Evolutionary conservation across 2,113 vertebrate species (phyloP).

Genomic region (Balaenoptera acutorostrata): DNA sequence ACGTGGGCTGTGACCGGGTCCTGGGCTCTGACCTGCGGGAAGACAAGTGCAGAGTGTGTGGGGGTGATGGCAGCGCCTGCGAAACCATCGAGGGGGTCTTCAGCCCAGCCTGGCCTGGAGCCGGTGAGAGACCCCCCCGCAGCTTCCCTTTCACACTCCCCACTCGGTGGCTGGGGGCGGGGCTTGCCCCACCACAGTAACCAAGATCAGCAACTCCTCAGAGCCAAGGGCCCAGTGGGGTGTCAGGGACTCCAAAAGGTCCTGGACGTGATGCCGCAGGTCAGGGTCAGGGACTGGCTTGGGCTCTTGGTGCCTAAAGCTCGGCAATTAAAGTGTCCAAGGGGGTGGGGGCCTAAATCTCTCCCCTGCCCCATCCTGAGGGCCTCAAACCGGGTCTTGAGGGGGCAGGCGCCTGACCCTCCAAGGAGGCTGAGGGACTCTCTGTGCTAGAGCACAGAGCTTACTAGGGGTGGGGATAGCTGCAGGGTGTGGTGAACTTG

Average conservation of each 20-base stretch:
- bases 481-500: background rate
- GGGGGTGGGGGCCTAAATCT: background rate
- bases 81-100: conserved; percentile 93
- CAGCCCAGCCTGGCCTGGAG: conserved; percentile 88
- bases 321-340: background rate
- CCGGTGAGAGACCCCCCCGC: conserved; percentile 81
- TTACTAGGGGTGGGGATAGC: background rate
- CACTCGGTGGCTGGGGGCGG: rapidly evolving
- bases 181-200: too few species aligned
- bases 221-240: too few species aligned
- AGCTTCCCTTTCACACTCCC: background rate
- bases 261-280: background rate
- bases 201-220: background rate
- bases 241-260: background rate
- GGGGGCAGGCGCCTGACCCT: too few species aligned
- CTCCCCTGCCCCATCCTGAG: background rate
- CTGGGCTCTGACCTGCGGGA: conserved; percentile 93
- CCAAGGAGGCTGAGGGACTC: background rate
- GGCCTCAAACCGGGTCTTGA: rapidly evolving
- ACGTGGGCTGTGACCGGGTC: conserved; percentile 95
- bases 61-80: conserved; percentile 93
- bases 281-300: background rate
- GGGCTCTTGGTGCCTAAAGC: background rate
- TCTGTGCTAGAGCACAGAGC: background rate
- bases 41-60: conserved; percentile 94